Evolutionary conservation across 2,888 invertebrate species (phyloP).

Genomic region (Stenoptilia bipunctidactyla): DNA sequence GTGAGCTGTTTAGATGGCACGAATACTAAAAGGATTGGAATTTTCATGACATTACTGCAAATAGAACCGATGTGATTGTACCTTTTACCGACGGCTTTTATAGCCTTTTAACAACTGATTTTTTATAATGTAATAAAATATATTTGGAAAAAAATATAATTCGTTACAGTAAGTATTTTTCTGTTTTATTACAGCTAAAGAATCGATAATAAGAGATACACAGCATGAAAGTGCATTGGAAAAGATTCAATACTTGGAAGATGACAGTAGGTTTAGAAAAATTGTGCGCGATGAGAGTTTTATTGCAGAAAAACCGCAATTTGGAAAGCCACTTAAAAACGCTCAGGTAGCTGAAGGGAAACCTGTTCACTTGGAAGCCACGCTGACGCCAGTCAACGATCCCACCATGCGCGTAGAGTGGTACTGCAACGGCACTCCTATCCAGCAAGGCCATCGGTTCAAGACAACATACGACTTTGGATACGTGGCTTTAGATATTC

Average conservation of each 20-base stretch:
- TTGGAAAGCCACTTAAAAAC: conserved; percentile 89
- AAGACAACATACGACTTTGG: conserved; percentile 98
- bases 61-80: too few relatives aligned
- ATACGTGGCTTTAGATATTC: conserved; percentile 94
- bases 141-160: too few relatives aligned
- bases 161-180: too few relatives aligned
- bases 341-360: conserved; percentile 88
- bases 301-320: conserved; percentile 88
- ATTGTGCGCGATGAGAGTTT: conserved; percentile 80
- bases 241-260: conserved; percentile 93
- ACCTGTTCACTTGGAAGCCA: conserved; percentile 93
- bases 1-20: too few relatives aligned
- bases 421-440: conserved; percentile 95
- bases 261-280: conserved; percentile 82
- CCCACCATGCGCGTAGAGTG: conserved; percentile 99
- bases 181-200: too few relatives aligned
- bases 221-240: conserved; percentile 93
- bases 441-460: conserved; percentile 94
- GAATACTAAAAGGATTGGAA: too few relatives aligned
- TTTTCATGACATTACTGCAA: too few relatives aligned
- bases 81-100: too few relatives aligned
- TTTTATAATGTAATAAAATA: too few relatives aligned
- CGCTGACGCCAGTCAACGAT: conserved; percentile 96
- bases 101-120: too few relatives aligned
- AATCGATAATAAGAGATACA: conserved; percentile 88